These are phyloP conservation scores for Pandemis cinnamomeana DNA, from an alignment of 2,888 invertebrate species.

Conservation along the genomic window DNA sequence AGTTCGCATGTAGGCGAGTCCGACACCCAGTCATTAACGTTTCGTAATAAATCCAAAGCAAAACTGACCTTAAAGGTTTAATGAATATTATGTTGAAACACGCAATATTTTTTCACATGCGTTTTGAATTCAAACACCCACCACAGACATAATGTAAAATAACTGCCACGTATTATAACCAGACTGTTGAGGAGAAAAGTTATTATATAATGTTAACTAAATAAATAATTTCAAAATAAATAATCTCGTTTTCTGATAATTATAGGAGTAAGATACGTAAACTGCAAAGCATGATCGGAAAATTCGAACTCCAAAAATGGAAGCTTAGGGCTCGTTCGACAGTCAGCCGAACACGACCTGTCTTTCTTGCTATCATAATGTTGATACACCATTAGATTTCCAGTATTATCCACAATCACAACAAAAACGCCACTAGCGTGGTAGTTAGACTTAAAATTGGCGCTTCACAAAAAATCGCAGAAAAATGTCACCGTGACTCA, in stretches of 20 bases:
- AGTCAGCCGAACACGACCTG: background rate
- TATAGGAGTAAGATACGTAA: no score
- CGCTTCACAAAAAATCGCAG: constrained; percentile 50
- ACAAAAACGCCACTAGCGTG: constrained; percentile 33
- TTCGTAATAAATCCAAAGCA: constrained; percentile 26
- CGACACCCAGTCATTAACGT: constrained; percentile 44
- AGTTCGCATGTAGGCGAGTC: constrained; percentile 57
- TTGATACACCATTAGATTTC: background rate
- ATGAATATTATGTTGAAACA: constrained; percentile 31
- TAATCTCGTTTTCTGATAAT: no score
- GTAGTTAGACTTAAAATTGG: constrained; percentile 45
- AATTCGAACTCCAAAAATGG: background rate
- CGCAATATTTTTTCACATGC: constrained; percentile 16
- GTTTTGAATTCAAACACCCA: constrained; percentile 8
- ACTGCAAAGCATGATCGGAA: background rate
- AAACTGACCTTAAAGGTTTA: constrained; percentile 35
- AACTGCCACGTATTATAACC: background rate
- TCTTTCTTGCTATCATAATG: background rate
- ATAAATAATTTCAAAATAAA: no score
- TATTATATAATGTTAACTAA: no score
- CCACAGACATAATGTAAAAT: background rate
- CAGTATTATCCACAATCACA: constrained; percentile 1
- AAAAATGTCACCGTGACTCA: constrained; percentile 63
- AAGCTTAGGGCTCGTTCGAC: background rate
- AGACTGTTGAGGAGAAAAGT: no score